These are phyloP conservation scores for Mythimna pallens DNA, from an alignment of 2,888 invertebrate species.

Conservation along the genomic window DNA sequence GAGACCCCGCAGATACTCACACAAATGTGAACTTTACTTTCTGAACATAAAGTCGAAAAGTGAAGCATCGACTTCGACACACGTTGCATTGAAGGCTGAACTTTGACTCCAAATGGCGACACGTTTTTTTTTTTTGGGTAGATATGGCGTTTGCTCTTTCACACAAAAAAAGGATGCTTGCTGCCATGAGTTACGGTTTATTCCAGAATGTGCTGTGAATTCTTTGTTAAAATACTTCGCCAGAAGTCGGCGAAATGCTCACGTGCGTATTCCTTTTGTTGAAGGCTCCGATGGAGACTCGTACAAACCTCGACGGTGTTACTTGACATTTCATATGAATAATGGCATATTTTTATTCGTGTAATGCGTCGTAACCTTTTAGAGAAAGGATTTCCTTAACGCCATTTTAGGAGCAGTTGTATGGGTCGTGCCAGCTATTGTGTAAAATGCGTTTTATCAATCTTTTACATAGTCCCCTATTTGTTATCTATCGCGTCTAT, in stretches of 20 bases:
- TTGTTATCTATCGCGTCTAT: conserved; percentile 11
- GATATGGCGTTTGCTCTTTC: conserved; percentile 54
- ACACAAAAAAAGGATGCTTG: conserved; percentile 66
- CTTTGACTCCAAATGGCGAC: conserved; percentile 79
- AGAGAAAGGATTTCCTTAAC: conserved; percentile 69
- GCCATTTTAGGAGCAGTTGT: conserved; percentile 62
- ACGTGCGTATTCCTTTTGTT: conserved; percentile 82
- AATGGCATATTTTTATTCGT: conserved; percentile 70
- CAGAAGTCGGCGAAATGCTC: conserved; percentile 75
- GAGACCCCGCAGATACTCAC: conserved; percentile 50
- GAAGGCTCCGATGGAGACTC: conserved; percentile 66
- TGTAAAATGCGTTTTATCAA: conserved; percentile 46
- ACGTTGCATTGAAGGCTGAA: conserved; percentile 79
- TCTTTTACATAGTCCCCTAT: conserved; percentile 18
- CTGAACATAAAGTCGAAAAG: conserved; percentile 65
- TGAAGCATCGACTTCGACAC: conserved; percentile 45
- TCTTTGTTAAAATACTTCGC: conserved; percentile 73
- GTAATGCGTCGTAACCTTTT: conserved; percentile 69
- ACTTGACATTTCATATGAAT: conserved; percentile 77
- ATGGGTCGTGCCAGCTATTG: conserved; percentile 54
- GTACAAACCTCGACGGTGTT: conserved; percentile 67
- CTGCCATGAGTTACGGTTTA: conserved; percentile 61
- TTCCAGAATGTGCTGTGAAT: conserved; percentile 55
- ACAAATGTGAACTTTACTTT: conserved; percentile 70
- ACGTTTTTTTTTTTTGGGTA: conserved; percentile 73